A percentile compares a stretch with the other conserved stretches of the same genome.
These are phyloP conservation scores for Tamandua tetradactyla DNA, from an alignment of 2,797 vertebrate genomes.

Conservation along the genomic window DNA sequence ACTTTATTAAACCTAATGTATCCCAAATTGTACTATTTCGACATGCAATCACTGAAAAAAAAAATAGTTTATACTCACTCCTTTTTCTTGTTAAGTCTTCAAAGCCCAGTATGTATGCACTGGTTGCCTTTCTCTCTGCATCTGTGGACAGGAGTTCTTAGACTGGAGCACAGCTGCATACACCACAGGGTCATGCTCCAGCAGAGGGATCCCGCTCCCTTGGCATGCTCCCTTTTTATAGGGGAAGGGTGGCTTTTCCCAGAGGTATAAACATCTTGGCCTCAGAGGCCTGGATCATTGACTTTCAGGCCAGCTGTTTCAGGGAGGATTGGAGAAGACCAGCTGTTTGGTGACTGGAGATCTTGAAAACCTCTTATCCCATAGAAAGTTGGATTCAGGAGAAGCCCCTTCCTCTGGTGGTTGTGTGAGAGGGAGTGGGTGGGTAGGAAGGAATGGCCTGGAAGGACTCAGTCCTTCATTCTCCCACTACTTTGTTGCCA, in stretches of 20 bases:
- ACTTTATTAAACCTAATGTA: neutral
- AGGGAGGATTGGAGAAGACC: neutral
- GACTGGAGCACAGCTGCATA: neutral
- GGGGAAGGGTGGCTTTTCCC: neutral
- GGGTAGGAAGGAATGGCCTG: neutral
- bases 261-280: neutral
- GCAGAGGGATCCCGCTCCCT: too few species aligned
- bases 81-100: neutral
- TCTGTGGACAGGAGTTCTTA: neutral
- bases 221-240: neutral
- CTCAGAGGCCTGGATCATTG: neutral
- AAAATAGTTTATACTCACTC: neutral
- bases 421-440: neutral
- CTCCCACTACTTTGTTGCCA: neutral
- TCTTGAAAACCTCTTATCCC: neutral
- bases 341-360: neutral
- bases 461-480: neutral
- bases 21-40: neutral
- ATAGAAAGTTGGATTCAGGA: neutral
- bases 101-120: neutral
- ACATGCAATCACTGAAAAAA: neutral
- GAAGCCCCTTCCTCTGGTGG: neutral
- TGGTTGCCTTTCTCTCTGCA: neutral
- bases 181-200: fast-evolving
- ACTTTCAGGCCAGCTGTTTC: neutral